phyloP scores from a whole-genome alignment of 1,140 invertebrate genomes.

The Drosophila lacertosa region DNA sequence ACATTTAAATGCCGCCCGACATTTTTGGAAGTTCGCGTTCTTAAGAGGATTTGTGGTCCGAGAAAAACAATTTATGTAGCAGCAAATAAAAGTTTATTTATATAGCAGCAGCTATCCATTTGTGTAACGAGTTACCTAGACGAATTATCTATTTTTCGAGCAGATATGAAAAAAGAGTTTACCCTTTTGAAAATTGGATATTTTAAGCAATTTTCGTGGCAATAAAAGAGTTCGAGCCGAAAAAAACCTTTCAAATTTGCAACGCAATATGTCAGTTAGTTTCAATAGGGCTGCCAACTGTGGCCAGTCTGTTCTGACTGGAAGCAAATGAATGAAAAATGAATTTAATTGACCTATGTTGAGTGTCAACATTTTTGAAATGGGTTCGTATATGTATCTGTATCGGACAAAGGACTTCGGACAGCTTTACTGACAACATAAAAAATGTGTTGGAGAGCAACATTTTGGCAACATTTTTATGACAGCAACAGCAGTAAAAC shows the following conservation, averaged over 20 bases:
- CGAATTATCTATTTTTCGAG: too few species aligned
- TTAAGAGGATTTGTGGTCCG: slow-evolving; percentile 34
- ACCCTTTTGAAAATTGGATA: slow-evolving; percentile 16
- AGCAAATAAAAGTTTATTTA: too few species aligned
- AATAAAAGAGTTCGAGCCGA: slow-evolving; percentile 11
- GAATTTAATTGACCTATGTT: slow-evolving; percentile 82
- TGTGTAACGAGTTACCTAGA: too few species aligned
- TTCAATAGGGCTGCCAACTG: slow-evolving; percentile 76
- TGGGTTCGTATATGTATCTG: slow-evolving; percentile 58
- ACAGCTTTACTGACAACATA: slow-evolving; percentile 24
- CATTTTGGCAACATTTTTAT: slow-evolving; percentile 75
- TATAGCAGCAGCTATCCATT: too few species aligned
- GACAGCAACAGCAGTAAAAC: slow-evolving; percentile 79
- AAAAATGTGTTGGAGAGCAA: slow-evolving; percentile 23
- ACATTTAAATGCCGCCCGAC: slow-evolving; percentile 64
- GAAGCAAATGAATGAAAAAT: slow-evolving; percentile 78
- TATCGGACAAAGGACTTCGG: slow-evolving; percentile 37
- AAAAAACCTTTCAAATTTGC: slow-evolving; percentile 71
- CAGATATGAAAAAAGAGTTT: not conserved
- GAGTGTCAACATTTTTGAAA: slow-evolving; percentile 81
- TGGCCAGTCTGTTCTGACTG: too few species aligned
- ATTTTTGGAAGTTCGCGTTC: slow-evolving; percentile 48
- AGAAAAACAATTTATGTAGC: slow-evolving; percentile 8
- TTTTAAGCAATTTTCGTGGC: slow-evolving; percentile 24
- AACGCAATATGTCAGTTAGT: slow-evolving; percentile 77